A percentile compares a stretch with the other conserved stretches of the same genome.
Conservation (phyloP, 2,888 invertebrate species). For the Pyralis farinalis region DNA sequence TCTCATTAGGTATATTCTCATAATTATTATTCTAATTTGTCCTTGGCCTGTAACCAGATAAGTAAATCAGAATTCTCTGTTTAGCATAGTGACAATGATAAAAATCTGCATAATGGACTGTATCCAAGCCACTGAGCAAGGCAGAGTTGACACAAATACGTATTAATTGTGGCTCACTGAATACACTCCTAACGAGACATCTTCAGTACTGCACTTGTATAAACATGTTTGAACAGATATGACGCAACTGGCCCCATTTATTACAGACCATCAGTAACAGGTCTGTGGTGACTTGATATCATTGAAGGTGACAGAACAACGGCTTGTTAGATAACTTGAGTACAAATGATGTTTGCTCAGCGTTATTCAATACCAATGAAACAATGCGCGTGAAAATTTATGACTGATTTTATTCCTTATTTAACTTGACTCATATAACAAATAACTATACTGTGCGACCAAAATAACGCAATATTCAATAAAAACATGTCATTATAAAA, state of each 20-base stretch:
- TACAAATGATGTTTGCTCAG: background rate
- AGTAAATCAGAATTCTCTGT: background rate
- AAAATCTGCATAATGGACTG: conserved; percentile 38
- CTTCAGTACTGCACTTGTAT: conserved; percentile 11
- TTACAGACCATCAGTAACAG: conserved; percentile 16
- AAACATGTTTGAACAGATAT: background rate
- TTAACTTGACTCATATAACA: too few relatives aligned
- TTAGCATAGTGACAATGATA: conserved; percentile 4
- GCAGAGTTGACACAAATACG: conserved; percentile 28
- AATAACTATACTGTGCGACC: too few relatives aligned
- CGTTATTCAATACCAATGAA: background rate
- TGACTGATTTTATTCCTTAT: background rate
- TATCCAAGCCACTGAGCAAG: conserved; percentile 35
- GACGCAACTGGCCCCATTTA: conserved; percentile 38
- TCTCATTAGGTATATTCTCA: too few relatives aligned
- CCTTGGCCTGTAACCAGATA: background rate
- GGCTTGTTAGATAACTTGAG: background rate
- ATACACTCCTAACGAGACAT: conserved; percentile 37
- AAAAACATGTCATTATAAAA: too few relatives aligned
- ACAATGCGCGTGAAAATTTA: background rate
- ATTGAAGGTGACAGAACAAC: background rate
- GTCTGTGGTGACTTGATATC: background rate
- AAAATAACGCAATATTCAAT: too few relatives aligned
- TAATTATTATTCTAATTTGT: background rate
- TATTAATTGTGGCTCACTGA: conserved; percentile 44